Base-by-base conservation (phyloP, 2,113 vertebrate species). In the Chelonoidis abingdonii region DNA sequence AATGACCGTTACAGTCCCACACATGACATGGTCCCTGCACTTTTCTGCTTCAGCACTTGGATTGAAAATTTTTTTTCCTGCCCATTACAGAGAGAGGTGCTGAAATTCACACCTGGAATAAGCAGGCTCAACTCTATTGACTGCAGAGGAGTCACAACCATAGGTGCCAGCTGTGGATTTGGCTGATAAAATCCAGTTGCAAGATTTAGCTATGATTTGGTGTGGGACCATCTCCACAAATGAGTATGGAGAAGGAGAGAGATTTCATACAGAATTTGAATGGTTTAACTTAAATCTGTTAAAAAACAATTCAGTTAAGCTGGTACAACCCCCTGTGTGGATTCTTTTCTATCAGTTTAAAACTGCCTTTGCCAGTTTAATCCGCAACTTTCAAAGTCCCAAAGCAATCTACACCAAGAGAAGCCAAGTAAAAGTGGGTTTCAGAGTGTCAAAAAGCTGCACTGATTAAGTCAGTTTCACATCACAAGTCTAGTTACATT, bases 361-460 rank as follows among this genome's bases (percentile, higher is more conserved):
- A 86, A 29, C 41, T 2, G 2, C 11, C 14, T 13, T 44, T 88
- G 76, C 49, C 7, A 0, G 4, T 16, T 90, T 89, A 50, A 2
- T 59, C 89, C 80, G 57, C 69, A 8, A 0, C 0, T 3, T 17
- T 47, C 22, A 13, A 1, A 76, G 75, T 10, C 27, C 1, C 2
- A 75, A 53, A 50, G 69, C 80, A 31, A 84, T 24, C 49, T n/a
- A 1, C 53, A 53, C 41, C n/a, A 49, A 52, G 10, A 52, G 9
- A 21, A 44, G 25, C 5, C 35, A 52, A 91, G 84, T 5, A 22
- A 11, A 81, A 25, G 80, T 65, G 7, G 2, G n/a, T 82, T 44
- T 24, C 29, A 0, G 1, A 1, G 1, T 5, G 5, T 47, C 16
- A 2, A 35, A 16, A 65, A 65, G n/a, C 0, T 1, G 47, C 19